These are phyloP conservation scores for Eupithecia inturbata DNA, from an alignment of 2,888 invertebrate species.

Conservation along the genomic window DNA sequence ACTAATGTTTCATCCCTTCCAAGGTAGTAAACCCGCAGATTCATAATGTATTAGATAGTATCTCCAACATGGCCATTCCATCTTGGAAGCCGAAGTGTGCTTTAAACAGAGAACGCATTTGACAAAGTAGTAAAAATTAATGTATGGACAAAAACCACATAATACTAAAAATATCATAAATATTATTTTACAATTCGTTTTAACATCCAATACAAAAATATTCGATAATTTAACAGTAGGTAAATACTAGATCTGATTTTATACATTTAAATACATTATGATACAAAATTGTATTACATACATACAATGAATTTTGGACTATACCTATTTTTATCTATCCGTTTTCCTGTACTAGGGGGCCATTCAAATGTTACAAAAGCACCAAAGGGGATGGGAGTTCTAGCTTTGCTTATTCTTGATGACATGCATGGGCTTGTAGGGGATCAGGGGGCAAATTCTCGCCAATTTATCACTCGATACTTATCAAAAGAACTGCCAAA, in stretches of 20 bases:
- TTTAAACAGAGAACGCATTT: neutral
- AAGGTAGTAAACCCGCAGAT: neutral
- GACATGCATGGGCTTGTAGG: too few relatives aligned
- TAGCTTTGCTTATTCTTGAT: too few relatives aligned
- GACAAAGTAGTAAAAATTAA: neutral
- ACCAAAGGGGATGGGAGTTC: too few relatives aligned
- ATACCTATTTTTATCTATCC: neutral
- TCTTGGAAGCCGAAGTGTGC: neutral
- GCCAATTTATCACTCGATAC: too few relatives aligned
- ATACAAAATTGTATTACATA: neutral
- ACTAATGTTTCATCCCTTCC: neutral
- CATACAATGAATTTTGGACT: neutral
- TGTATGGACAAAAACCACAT: neutral
- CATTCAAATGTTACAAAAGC: too few relatives aligned
- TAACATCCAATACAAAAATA: slow-evolving; percentile 37
- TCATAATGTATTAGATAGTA: neutral
- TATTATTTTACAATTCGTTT: slow-evolving; percentile 14
- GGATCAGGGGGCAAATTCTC: too few relatives aligned
- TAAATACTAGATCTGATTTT: neutral
- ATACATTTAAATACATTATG: neutral
- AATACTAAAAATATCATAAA: slow-evolving; percentile 19
- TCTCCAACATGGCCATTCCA: neutral
- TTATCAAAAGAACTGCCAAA: too few relatives aligned
- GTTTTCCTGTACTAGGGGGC: neutral
- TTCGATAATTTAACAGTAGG: slow-evolving; percentile 25